Conservation (phyloP, 2,797 vertebrate genomes). For the Lepus townsendii region DNA sequence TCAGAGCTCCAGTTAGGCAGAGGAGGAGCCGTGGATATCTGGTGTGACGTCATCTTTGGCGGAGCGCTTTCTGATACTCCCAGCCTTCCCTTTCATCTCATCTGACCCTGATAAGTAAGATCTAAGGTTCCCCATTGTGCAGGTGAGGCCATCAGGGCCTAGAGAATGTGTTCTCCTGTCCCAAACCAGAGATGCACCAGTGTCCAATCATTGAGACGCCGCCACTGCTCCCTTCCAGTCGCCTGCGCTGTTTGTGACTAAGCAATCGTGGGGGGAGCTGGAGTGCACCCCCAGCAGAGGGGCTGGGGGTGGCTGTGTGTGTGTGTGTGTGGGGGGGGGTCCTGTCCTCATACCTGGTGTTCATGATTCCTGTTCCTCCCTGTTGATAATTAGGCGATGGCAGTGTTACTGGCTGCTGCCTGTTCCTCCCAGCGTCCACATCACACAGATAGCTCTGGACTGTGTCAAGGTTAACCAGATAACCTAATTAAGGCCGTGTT, state of each 20-base stretch:
- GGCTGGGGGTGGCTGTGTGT: no score
- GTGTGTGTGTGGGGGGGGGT: background rate
- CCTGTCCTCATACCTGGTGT: background rate
- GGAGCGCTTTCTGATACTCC: slow-evolving; percentile 12
- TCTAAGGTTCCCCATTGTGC: background rate
- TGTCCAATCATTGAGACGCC: background rate
- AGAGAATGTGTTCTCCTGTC: background rate
- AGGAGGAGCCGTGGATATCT: background rate
- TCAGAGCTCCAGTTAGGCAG: background rate
- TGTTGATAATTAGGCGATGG: slow-evolving; percentile 63
- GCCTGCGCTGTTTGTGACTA: background rate
- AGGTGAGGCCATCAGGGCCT: background rate
- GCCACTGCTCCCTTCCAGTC: background rate
- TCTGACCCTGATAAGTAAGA: background rate
- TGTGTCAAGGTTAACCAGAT: slow-evolving; percentile 49
- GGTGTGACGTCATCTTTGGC: background rate
- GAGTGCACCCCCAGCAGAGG: accelerated
- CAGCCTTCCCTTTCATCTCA: background rate
- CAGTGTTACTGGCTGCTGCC: background rate
- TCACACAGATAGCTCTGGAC: slow-evolving; percentile 52
- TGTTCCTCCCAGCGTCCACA: slow-evolving; percentile 55
- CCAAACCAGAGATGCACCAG: background rate
- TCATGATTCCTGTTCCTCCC: slow-evolving; percentile 15
- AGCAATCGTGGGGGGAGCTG: background rate
- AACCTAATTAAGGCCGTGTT: slow-evolving; percentile 41